Conservation (phyloP, 2,797 vertebrate genomes). For the Miopithecus talapoin region DNA sequence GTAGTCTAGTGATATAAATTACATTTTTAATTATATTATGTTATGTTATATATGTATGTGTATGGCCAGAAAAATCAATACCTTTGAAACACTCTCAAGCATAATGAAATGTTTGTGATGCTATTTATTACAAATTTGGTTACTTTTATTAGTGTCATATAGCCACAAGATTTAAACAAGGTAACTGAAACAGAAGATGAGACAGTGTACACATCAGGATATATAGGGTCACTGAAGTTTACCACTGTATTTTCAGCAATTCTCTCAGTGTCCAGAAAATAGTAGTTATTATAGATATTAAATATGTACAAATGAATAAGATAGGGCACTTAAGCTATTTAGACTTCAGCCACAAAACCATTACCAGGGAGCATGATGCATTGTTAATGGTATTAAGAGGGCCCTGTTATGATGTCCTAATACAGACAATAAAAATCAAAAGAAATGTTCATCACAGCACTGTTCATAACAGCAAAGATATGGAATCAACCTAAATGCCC, state of each 20-base stretch:
- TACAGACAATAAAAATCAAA: neutral
- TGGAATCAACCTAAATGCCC: neutral
- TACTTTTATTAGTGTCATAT: neutral
- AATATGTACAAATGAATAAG: neutral
- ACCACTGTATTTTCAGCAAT: neutral
- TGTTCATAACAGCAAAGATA: neutral
- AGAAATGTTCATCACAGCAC: neutral
- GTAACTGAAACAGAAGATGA: neutral
- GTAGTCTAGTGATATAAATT: neutral
- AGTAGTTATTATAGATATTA: neutral
- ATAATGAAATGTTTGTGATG: neutral
- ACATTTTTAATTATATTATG: neutral
- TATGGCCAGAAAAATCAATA: neutral
- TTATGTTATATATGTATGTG: neutral
- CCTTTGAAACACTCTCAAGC: neutral
- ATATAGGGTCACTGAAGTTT: neutral
- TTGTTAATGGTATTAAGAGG: neutral
- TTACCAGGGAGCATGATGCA: too few relatives aligned
- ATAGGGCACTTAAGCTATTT: neutral
- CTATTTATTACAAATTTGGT: neutral
- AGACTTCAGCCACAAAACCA: neutral
- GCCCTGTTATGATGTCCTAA: neutral
- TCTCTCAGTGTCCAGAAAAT: neutral
- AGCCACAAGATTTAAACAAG: neutral
- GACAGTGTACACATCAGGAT: neutral